These are phyloP conservation scores for Hypomesus transpacificus DNA, from an alignment of 2,113 vertebrate genomes.

Conservation along the genomic window DNA sequence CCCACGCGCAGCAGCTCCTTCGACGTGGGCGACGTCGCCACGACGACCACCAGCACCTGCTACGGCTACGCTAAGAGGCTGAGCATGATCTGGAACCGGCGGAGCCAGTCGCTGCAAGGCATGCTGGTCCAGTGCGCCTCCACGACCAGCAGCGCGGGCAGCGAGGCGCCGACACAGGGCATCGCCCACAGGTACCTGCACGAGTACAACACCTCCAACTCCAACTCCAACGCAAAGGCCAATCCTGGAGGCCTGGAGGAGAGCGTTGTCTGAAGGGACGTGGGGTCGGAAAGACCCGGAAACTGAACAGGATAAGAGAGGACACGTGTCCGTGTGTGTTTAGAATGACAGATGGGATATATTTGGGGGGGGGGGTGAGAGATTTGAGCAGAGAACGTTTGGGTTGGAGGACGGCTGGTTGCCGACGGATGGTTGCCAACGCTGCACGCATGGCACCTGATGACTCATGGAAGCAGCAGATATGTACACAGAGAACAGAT, in stretches of 20 bases:
- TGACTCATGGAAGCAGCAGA: background rate
- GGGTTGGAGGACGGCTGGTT: too few relatives aligned
- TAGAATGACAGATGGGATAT: too few relatives aligned
- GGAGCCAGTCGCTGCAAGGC: conserved; percentile 78
- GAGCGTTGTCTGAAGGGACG: conserved; percentile 35
- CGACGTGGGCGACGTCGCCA: conserved; percentile 72
- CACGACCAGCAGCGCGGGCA: conserved; percentile 28
- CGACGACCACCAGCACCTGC: conserved; percentile 55
- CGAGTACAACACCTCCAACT: conserved; percentile 31
- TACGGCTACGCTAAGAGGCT: conserved; percentile 74
- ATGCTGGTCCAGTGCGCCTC: conserved; percentile 63
- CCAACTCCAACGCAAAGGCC: background rate
- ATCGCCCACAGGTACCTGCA: conserved; percentile 25
- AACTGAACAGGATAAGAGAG: too few relatives aligned
- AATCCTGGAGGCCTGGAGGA: conserved; percentile 41
- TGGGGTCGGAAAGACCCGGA: too few relatives aligned
- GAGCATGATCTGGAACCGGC: conserved; percentile 72
- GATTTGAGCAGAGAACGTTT: too few relatives aligned
- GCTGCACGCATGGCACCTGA: too few relatives aligned
- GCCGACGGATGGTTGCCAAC: too few relatives aligned
- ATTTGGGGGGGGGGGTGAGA: too few relatives aligned
- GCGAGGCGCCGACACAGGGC: conserved; percentile 8
- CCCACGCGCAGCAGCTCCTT: conserved; percentile 75
- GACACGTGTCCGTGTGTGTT: too few relatives aligned
- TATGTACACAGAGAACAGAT: background rate